Evolutionary conservation across 2,888 invertebrate genomes (phyloP).

Genomic region (Muschampia plurimacula): DNA sequence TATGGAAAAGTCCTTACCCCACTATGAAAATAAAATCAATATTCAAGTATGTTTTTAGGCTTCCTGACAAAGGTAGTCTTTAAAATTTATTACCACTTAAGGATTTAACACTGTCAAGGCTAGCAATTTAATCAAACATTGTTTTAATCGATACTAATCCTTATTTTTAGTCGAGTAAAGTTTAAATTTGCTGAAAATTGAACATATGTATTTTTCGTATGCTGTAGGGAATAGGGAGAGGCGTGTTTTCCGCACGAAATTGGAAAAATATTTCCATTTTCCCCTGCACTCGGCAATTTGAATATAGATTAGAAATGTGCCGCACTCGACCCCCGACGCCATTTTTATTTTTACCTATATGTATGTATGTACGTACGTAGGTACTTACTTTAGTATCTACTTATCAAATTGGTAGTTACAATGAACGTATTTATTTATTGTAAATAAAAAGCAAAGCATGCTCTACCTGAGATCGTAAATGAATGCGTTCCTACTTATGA

Average conservation of each 20-base stretch:
- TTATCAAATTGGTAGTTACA: background rate
- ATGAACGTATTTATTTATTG: too few relatives aligned
- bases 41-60: background rate
- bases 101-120: background rate
- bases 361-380: background rate
- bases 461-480: too few relatives aligned
- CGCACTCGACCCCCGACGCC: constrained; percentile 53
- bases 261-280: constrained; percentile 82
- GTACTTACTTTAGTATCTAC: background rate
- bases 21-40: background rate
- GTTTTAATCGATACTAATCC: background rate
- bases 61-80: background rate
- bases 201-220: constrained; percentile 9
- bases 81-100: background rate
- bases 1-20: too few relatives aligned
- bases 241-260: constrained; percentile 69
- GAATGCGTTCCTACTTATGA: too few relatives aligned
- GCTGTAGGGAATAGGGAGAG: constrained; percentile 30
- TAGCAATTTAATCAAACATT: background rate
- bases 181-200: background rate
- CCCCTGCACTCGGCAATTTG: constrained; percentile 80
- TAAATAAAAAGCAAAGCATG: too few relatives aligned
- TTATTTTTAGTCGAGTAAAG: background rate
- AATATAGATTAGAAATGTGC: constrained; percentile 84
- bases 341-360: constrained; percentile 17